Conservation (phyloP, 2,797 vertebrate species). For the Astyanax mexicanus region DNA sequence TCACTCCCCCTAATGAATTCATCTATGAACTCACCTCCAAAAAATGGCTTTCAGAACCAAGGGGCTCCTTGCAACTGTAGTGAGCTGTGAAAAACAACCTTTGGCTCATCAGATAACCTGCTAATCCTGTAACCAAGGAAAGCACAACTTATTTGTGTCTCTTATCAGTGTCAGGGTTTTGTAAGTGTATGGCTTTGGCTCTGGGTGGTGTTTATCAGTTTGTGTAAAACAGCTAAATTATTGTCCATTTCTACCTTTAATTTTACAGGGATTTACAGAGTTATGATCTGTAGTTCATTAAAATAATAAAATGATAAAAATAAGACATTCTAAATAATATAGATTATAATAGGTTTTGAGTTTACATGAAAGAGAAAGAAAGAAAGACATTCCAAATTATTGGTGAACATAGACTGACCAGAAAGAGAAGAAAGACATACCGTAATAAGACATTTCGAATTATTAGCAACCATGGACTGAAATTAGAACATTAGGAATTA, state of each 20-base stretch:
- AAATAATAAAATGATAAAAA: no score
- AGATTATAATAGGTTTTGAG: no score
- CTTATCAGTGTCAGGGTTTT: slow-evolving; percentile 32
- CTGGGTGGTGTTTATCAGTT: not conserved
- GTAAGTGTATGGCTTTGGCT: slow-evolving; percentile 11
- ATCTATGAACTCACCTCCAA: slow-evolving; percentile 65
- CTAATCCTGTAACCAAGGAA: slow-evolving; percentile 38
- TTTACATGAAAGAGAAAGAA: no score
- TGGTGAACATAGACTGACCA: no score
- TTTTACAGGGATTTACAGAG: not conserved
- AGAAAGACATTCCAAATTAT: no score
- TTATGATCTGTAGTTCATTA: no score
- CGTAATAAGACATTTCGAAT: no score
- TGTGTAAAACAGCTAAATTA: not conserved
- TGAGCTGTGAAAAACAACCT: slow-evolving; percentile 41
- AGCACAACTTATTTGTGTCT: not conserved
- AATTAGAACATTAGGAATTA: no score
- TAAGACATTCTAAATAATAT: no score
- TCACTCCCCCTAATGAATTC: slow-evolving; percentile 53
- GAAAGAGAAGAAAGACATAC: no score
- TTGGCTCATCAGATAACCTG: slow-evolving; percentile 36
- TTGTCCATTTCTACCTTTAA: not conserved
- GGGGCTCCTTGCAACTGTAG: slow-evolving; percentile 9
- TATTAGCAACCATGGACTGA: no score
- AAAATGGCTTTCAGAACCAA: slow-evolving; percentile 41